Conservation (phyloP, 2,113 vertebrate genomes). For the Lampris incognitus region DNA sequence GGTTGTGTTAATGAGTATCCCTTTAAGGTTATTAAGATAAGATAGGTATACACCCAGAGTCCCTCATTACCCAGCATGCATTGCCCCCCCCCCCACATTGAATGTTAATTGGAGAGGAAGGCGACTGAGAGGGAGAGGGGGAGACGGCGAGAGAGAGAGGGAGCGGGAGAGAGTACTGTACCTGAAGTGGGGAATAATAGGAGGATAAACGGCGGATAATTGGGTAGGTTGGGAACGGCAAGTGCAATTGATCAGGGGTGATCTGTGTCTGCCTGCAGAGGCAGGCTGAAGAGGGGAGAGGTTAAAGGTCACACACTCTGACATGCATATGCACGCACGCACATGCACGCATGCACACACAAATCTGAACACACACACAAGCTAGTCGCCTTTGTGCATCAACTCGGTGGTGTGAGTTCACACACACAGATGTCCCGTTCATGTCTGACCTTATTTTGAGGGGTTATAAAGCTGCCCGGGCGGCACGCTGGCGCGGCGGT, state of each 20-base stretch:
- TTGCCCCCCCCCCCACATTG: slow-evolving; percentile 78
- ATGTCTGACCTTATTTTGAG: no score
- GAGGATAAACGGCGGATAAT: slow-evolving; percentile 85
- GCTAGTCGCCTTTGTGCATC: no score
- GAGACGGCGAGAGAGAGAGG: neutral
- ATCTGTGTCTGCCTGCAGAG: slow-evolving; percentile 79
- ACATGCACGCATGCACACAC: slow-evolving; percentile 2
- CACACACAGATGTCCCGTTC: neutral
- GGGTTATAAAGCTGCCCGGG: no score
- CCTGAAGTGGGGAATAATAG: slow-evolving; percentile 6
- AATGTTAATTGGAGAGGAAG: slow-evolving; percentile 86
- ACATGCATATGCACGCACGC: slow-evolving; percentile 40
- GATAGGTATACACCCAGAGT: slow-evolving; percentile 86
- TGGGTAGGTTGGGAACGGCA: slow-evolving; percentile 81
- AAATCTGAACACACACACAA: neutral
- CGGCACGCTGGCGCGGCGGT: no score
- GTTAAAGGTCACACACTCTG: slow-evolving; percentile 74
- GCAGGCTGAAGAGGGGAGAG: slow-evolving; percentile 48
- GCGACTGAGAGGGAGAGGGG: slow-evolving; percentile 9
- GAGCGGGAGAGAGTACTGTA: neutral
- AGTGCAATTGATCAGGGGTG: slow-evolving; percentile 75
- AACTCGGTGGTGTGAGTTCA: neutral
- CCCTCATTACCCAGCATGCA: slow-evolving; percentile 86
- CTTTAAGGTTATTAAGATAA: slow-evolving; percentile 89
- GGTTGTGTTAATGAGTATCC: slow-evolving; percentile 84